These are phyloP conservation scores for Caprella mutica DNA, from an alignment of 2,888 invertebrate genomes.

Conservation along the genomic window DNA sequence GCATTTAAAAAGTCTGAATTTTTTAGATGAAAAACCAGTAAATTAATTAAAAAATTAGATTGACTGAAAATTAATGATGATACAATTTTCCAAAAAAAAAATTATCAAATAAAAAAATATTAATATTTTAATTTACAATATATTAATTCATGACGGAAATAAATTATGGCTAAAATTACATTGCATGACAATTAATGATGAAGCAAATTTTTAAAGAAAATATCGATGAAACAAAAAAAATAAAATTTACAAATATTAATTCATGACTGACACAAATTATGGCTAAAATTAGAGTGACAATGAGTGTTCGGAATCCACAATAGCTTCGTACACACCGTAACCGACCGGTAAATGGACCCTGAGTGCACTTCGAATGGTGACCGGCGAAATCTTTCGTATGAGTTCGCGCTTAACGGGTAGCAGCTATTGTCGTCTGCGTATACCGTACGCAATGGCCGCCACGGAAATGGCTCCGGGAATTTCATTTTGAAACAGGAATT, in stretches of 20 bases:
- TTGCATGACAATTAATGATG: neutral
- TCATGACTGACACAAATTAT: neutral
- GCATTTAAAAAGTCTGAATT: too few relatives aligned
- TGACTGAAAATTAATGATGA: neutral
- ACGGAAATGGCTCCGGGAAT: too few relatives aligned
- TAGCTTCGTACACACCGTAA: neutral
- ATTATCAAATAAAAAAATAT: neutral
- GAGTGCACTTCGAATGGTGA: too few relatives aligned
- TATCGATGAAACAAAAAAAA: neutral
- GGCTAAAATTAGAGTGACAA: neutral
- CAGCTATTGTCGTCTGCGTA: too few relatives aligned
- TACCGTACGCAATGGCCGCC: too few relatives aligned
- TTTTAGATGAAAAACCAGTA: neutral
- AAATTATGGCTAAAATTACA: neutral
- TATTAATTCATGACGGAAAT: neutral
- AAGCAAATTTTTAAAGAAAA: neutral
- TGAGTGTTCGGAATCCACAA: neutral
- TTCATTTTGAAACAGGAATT: too few relatives aligned
- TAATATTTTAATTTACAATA: neutral
- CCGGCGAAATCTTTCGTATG: too few relatives aligned
- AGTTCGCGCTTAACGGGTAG: too few relatives aligned
- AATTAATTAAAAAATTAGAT: neutral
- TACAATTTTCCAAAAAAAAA: neutral
- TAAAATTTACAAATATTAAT: neutral
- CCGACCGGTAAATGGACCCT: neutral